Percentiles rank a stretch among this genome's conserved stretches.
Evolutionary conservation across 2,888 invertebrate genomes (phyloP).

Genomic region (Lycophotia porphyrea): DNA sequence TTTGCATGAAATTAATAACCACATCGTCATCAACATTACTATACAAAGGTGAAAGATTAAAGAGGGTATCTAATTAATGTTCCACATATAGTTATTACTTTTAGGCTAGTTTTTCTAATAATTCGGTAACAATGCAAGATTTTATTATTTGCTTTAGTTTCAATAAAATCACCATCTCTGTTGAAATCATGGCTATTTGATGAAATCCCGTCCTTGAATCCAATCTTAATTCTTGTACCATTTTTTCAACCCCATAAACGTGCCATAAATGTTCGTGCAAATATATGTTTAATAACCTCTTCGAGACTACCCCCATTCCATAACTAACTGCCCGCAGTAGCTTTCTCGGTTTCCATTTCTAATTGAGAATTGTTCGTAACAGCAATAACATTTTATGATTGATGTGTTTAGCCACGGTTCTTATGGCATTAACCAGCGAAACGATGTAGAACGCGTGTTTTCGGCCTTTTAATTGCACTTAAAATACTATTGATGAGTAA

Average conservation of each 20-base stretch:
- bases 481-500: conserved; percentile 70
- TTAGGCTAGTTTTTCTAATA: background rate
- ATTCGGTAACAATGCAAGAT: background rate
- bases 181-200: background rate
- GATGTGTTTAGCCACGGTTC: conserved; percentile 79
- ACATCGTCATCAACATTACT: conserved; percentile 16
- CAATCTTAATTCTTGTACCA: background rate
- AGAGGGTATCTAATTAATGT: background rate
- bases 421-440: conserved; percentile 75
- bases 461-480: conserved; percentile 78
- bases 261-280: background rate
- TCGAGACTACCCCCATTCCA: conserved; percentile 29
- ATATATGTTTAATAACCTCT: conserved; percentile 11
- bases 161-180: background rate
- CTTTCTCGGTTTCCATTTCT: conserved; percentile 66
- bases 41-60: conserved; percentile 3
- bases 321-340: conserved; percentile 34
- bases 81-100: background rate
- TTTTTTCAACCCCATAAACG: background rate
- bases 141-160: background rate
- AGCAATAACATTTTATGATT: conserved; percentile 82
- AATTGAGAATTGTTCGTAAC: conserved; percentile 77
- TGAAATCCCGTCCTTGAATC: background rate
- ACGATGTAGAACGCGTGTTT: conserved; percentile 77
- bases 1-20: background rate